Evolutionary conservation across 2,113 vertebrate genomes (phyloP), one percentile per base, ranked within the genome.

Genomic region (Coryphaenoides rupestris): DNA sequence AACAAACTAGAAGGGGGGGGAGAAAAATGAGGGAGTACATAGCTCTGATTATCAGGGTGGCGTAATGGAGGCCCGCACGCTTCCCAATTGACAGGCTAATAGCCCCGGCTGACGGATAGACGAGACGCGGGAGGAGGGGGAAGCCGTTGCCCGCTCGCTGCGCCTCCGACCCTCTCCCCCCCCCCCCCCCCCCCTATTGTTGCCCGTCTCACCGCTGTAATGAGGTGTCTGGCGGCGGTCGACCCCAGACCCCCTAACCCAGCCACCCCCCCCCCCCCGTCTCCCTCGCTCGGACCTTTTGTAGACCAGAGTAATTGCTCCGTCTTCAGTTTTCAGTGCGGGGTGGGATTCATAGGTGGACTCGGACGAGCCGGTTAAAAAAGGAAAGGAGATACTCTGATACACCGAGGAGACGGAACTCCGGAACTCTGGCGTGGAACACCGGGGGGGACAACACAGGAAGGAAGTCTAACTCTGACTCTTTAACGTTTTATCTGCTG

Each of bases 151-250:
- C 70, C 55, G 58, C 73, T n/a, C n/a, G n/a, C n/a, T n/a, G n/a
- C n/a, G n/a, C n/a, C n/a, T n/a, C n/a, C n/a, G n/a, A n/a, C n/a
- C n/a, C n/a, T n/a, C n/a, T n/a, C n/a, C n/a, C n/a, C n/a, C n/a
- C n/a, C n/a, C n/a, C n/a, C n/a, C n/a, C n/a, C n/a, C n/a, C n/a
- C n/a, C 26, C 76, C 84, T 74, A 84, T 91, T 90, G 89, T 90
- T 84, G 77, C 80, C 33, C 60, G 75, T 77, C 74, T 57, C 1
- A 58, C 65, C 61, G 63, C 72, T 47, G 69, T 91, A 91, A 91
- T 91, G 87, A 90, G 85, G 84, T 85, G 78, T 86, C 84, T 83
- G 83, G 83, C 72, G 68, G 83, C 87, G 89, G 86, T 89, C 81
- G 85, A 81, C 81, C 70, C 74, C 67, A 66, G n/a, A n/a, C n/a